Conservation (phyloP, 2,113 vertebrate genomes). For the Tretioscincus oriximinensis region DNA sequence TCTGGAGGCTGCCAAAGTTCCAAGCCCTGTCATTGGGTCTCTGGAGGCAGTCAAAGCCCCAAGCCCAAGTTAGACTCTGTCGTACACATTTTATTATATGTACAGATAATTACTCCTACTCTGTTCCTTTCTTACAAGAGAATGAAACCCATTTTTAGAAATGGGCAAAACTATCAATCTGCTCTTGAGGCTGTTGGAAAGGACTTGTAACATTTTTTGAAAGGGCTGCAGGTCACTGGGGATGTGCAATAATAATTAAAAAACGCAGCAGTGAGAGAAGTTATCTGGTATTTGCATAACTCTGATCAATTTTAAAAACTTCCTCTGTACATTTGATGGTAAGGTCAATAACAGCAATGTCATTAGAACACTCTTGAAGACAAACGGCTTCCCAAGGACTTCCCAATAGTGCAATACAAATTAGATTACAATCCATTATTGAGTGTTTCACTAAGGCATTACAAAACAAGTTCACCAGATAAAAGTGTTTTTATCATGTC, state of each 20-base stretch:
- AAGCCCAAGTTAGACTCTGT: no score
- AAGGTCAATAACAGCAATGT: conserved; percentile 30
- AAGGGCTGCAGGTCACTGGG: conserved; percentile 6
- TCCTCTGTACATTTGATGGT: conserved; percentile 28
- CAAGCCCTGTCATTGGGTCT: no score
- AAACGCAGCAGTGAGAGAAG: background rate
- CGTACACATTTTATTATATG: no score
- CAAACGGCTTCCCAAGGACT: conserved; percentile 6
- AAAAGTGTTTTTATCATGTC: conserved; percentile 21
- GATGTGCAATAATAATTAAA: conserved; percentile 3
- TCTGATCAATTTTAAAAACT: conserved; percentile 35
- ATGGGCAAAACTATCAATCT: conserved; percentile 21
- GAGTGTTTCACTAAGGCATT: conserved; percentile 8
- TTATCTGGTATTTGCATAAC: conserved; percentile 2
- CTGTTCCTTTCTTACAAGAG: background rate
- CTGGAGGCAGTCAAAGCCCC: no score
- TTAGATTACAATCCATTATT: conserved; percentile 18
- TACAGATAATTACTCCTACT: background rate
- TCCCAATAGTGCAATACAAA: conserved; percentile 37
- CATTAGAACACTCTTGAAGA: conserved; percentile 27
- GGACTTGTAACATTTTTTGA: background rate
- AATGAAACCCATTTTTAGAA: conserved; percentile 5
- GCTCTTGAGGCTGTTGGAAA: background rate
- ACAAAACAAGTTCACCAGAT: conserved; percentile 22
- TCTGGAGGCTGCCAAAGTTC: no score